Evolutionary conservation across 1,140 invertebrate species (phyloP).

Genomic region (Zaprionus capensis): DNA sequence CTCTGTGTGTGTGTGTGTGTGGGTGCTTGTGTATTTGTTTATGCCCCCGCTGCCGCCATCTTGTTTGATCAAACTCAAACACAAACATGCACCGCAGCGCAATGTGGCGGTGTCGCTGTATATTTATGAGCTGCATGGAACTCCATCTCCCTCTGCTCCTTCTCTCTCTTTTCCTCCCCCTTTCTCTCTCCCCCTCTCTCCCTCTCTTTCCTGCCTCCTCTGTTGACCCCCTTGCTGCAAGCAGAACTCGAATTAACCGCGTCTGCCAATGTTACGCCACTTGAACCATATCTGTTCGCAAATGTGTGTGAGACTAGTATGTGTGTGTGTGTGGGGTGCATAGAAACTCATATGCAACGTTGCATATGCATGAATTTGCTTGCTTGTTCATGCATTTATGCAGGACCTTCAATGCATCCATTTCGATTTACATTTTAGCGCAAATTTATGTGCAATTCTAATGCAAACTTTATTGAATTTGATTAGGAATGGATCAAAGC

Average conservation of each 20-base stretch:
- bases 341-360: constrained; percentile 24
- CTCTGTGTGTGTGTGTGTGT: constrained; percentile 38
- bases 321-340: constrained; percentile 9
- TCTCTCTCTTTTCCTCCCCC: no score
- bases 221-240: constrained; percentile 13
- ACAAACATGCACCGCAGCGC: constrained; percentile 49
- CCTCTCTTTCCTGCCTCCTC: background rate
- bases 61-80: constrained; percentile 75
- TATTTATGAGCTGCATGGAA: constrained; percentile 72
- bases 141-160: background rate
- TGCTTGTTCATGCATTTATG: constrained; percentile 46
- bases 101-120: constrained; percentile 59
- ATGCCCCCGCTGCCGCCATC: constrained; percentile 54
- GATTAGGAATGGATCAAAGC: constrained; percentile 41
- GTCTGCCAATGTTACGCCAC: constrained; percentile 52
- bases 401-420: constrained; percentile 49
- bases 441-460: constrained; percentile 53
- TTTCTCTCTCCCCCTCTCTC: background rate
- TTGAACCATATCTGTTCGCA: constrained; percentile 20
- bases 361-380: constrained; percentile 53
- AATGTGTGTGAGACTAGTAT: background rate
- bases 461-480: constrained; percentile 54
- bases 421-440: constrained; percentile 46
- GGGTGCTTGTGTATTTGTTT: constrained; percentile 57
- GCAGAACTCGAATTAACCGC: constrained; percentile 46